A percentile compares a stretch with the other conserved stretches of the same genome.
These are phyloP conservation scores for Anorthoa munda DNA, from an alignment of 2,888 invertebrate species.

Conservation along the genomic window DNA sequence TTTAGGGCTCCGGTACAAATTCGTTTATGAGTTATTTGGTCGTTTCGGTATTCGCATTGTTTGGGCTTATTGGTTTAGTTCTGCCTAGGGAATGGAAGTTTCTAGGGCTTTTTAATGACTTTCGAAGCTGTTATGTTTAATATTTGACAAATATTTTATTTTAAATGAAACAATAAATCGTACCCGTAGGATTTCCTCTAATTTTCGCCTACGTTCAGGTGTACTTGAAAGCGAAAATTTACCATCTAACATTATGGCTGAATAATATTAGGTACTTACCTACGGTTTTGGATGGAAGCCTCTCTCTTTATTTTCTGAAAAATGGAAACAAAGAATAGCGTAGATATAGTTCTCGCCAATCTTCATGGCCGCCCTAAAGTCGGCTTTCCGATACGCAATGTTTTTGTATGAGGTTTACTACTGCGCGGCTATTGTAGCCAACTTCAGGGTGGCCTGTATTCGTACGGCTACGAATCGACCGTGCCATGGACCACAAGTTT, in stretches of 20 bases:
- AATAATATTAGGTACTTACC: neutral
- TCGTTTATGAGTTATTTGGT: conserved; percentile 51
- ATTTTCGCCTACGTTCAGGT: conserved; percentile 8
- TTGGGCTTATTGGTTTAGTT: conserved; percentile 48
- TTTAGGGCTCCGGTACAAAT: conserved; percentile 49
- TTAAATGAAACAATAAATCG: conserved; percentile 38
- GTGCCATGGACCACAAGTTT: too few relatives aligned
- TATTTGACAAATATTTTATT: conserved; percentile 34
- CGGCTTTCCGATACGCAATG: too few relatives aligned
- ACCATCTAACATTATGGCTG: neutral
- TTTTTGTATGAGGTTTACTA: too few relatives aligned
- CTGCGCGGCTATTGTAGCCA: too few relatives aligned
- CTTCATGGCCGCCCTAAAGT: too few relatives aligned
- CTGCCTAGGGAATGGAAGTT: conserved; percentile 21
- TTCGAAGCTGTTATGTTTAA: conserved; percentile 25
- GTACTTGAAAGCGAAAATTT: conserved; percentile 5
- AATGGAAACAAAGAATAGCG: neutral
- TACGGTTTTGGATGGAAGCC: neutral
- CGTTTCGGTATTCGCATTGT: conserved; percentile 47
- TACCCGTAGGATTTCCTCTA: neutral
- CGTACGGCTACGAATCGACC: too few relatives aligned
- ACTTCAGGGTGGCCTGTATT: too few relatives aligned
- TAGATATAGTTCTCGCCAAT: too few relatives aligned
- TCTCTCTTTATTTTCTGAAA: neutral
- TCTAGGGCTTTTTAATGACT: conserved; percentile 46